phyloP scores from a whole-genome alignment of 2,113 vertebrate species.

The Indicator indicator region DNA sequence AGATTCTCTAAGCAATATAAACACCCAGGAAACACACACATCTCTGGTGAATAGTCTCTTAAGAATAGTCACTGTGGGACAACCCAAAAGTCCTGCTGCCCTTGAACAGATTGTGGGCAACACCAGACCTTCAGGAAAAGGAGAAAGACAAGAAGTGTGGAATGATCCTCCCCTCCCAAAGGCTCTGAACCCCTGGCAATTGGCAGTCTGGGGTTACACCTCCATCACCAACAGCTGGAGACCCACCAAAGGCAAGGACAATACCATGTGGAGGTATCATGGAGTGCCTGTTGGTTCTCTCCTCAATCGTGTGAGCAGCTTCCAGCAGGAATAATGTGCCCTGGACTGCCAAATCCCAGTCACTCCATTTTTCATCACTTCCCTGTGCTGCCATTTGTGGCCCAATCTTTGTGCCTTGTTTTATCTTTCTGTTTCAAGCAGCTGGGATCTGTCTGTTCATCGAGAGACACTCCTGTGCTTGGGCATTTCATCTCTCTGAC shows the following conservation, averaged over 20 bases:
- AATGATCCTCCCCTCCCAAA: not conserved
- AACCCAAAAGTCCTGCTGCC: not conserved
- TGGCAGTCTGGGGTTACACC: not conserved
- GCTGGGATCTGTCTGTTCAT: not conserved
- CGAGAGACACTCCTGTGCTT: rapidly evolving
- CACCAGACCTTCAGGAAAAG: not conserved
- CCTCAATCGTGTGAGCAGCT: not conserved
- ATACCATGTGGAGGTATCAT: rapidly evolving
- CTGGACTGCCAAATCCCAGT: not conserved
- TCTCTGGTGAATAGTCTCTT: not conserved
- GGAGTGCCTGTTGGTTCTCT: not conserved
- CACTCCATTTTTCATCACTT: rapidly evolving
- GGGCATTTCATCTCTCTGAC: not conserved
- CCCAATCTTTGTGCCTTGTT: rapidly evolving
- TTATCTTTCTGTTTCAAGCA: not conserved
- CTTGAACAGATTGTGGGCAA: not conserved
- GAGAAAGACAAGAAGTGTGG: not conserved
- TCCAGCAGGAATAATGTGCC: not conserved
- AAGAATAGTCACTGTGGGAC: not conserved
- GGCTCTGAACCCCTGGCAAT: not conserved
- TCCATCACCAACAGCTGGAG: not conserved
- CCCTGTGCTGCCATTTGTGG: not conserved
- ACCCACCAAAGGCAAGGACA: not conserved
- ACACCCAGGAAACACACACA: not conserved
- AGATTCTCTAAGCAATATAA: not conserved